Conservation (phyloP, 2,888 invertebrate species). For the Schizotus pectinicornis region DNA sequence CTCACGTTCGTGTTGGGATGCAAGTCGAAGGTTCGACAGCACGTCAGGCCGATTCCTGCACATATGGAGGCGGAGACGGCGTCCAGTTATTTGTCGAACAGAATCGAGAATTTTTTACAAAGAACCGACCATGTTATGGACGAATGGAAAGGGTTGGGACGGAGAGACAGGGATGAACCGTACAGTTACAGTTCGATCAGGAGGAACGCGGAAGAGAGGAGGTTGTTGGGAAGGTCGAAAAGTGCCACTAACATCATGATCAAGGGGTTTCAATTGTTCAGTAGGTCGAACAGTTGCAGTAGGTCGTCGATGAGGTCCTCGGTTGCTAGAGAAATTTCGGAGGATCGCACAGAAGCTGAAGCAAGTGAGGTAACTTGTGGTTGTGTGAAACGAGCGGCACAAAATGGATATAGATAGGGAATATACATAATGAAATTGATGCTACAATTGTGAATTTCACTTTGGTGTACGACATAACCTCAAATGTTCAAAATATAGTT, state of each 20-base stretch:
- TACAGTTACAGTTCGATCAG: constrained; percentile 27
- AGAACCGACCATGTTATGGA: constrained; percentile 89
- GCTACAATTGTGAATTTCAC: neutral
- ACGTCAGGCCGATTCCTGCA: constrained; percentile 75
- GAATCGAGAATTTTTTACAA: constrained; percentile 80
- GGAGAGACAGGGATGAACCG: constrained; percentile 59
- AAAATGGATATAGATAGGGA: too few species aligned
- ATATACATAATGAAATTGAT: neutral
- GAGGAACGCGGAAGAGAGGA: constrained; percentile 47
- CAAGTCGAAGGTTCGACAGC: constrained; percentile 71
- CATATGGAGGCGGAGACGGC: constrained; percentile 78
- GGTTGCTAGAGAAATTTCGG: constrained; percentile 63
- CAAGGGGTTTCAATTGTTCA: constrained; percentile 77
- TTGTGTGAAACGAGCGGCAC: too few species aligned
- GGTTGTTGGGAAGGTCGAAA: constrained; percentile 66
- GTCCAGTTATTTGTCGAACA: constrained; percentile 75
- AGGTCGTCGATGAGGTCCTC: constrained; percentile 55
- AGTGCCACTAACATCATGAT: constrained; percentile 85
- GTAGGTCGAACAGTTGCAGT: constrained; percentile 65
- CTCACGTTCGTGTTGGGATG: constrained; percentile 79
- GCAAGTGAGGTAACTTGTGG: constrained; percentile 66
- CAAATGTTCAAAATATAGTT: too few species aligned
- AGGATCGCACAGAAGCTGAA: constrained; percentile 68
- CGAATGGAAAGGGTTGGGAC: constrained; percentile 79
- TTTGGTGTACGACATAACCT: too few species aligned